phyloP scores from a whole-genome alignment of 2,888 invertebrate genomes.

The Cryptus viduatorius region DNA sequence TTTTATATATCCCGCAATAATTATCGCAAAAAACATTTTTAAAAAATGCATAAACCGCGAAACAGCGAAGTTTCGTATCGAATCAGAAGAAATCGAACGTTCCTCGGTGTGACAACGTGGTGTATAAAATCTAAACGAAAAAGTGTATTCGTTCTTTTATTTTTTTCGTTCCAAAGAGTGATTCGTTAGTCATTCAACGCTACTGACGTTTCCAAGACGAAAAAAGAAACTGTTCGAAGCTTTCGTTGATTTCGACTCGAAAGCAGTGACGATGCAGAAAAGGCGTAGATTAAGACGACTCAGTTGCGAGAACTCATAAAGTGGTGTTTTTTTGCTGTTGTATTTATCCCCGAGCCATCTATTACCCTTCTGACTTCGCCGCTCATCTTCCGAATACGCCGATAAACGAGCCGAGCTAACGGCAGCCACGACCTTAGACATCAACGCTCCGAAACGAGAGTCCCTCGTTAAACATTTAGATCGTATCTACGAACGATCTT shows the following conservation, averaged over 20 bases:
- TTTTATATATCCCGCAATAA: neutral
- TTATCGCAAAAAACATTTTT: neutral
- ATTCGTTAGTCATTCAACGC: neutral
- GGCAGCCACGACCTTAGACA: constrained; percentile 19
- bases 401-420: constrained; percentile 26
- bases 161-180: constrained; percentile 14
- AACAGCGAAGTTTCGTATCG: neutral
- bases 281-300: constrained; percentile 33
- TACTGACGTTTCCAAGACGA: constrained; percentile 15
- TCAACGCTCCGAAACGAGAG: constrained; percentile 16
- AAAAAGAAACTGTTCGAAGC: neutral
- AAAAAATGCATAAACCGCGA: neutral
- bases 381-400: constrained; percentile 8
- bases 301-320: constrained; percentile 47
- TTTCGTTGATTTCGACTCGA: neutral
- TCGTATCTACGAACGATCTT: constrained; percentile 60
- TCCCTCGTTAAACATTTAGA: constrained; percentile 54
- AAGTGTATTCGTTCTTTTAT: neutral
- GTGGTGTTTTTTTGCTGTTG: constrained; percentile 9
- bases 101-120: neutral
- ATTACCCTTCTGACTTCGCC: neutral
- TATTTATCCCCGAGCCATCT: neutral
- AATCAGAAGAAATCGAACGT: neutral
- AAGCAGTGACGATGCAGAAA: constrained; percentile 35
- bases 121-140: neutral